Base-by-base conservation (phyloP, 2,888 invertebrate species). In the Uloborus plumipes region DNA sequence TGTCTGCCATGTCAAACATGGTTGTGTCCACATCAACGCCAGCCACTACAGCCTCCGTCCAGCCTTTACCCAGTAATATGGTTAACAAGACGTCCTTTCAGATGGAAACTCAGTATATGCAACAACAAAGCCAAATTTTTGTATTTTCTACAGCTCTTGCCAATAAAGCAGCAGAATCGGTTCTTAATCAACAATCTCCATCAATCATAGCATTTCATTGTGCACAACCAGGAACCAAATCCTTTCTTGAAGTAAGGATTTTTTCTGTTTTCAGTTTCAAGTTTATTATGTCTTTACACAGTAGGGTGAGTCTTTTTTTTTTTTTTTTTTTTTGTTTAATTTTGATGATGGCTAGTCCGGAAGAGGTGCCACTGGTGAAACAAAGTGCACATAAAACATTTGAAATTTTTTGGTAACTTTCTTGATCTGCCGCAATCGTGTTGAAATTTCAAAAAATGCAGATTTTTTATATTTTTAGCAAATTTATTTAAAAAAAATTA, bases 51-150 rank as follows among this genome's bases (percentile, higher is more conserved):
- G 73, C 81, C 39, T 78, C 84, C 69, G 81, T 83, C 79, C 86
- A 84, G 31, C 93, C 94, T 16, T 89, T 94, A 87, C 93, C 93
- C 50, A 93, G 94, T 85, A 94, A 94, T 89, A 93, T 94, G 83
- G 93, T 94, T 87, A 93, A 92, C 88, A 85, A 85, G 66, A 74
- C 83, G 16, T 84, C 85, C 51, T 75, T 83, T 64, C 93, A 94
- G 85, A 94, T 94, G 92, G 95, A 95, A 91, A 94, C 94, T 86
- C 93, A 93, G 88, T 94, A 94, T 87, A 94, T 94, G 94, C 96
- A 97, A 91, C 97, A 98, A 90, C 97, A 98, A 90, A 97, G 96
- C 90, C 97, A 98, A 90, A 96, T 98, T 89, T 98, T 97, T 92
- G 98, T 98, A 87, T 98, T 98, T 91, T 96, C 97, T 26, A 98